These are phyloP conservation scores for Tortrix viridana DNA, from an alignment of 2,888 invertebrate genomes.

Conservation along the genomic window DNA sequence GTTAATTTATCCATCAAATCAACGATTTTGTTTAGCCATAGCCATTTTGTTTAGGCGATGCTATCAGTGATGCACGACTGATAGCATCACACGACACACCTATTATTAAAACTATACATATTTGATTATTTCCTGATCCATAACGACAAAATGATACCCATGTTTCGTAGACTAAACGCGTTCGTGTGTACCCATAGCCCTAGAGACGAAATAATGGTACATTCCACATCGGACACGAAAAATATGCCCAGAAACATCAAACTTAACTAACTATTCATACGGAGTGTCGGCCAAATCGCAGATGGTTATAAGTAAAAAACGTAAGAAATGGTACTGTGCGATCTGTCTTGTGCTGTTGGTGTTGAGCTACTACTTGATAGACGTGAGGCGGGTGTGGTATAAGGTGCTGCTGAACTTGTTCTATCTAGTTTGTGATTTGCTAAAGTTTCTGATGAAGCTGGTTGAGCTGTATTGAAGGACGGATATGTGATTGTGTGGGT, in stretches of 20 bases:
- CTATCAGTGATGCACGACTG: not conserved
- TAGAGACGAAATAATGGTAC: slow-evolving; percentile 5
- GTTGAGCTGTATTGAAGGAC: slow-evolving; percentile 69
- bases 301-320: slow-evolving; percentile 73
- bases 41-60: no score
- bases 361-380: slow-evolving; percentile 62
- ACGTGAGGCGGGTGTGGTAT: slow-evolving; percentile 72
- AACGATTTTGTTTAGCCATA: not conserved
- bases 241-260: slow-evolving; percentile 17
- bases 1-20: not conserved
- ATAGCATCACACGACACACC: slow-evolving; percentile 12
- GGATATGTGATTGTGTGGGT: slow-evolving; percentile 48
- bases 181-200: slow-evolving; percentile 19
- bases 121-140: slow-evolving; percentile 29
- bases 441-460: slow-evolving; percentile 73
- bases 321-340: slow-evolving; percentile 62
- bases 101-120: slow-evolving; percentile 24
- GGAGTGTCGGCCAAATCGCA: slow-evolving; percentile 53
- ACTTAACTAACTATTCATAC: slow-evolving; percentile 28
- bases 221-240: slow-evolving; percentile 38
- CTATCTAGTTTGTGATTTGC: slow-evolving; percentile 71
- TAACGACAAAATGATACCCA: slow-evolving; percentile 16
- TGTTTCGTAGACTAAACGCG: not conserved
- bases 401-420: slow-evolving; percentile 70
- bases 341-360: slow-evolving; percentile 55